phyloP scores from a whole-genome alignment of 2,797 vertebrate genomes.

The Pantherophis vulpinus region DNA sequence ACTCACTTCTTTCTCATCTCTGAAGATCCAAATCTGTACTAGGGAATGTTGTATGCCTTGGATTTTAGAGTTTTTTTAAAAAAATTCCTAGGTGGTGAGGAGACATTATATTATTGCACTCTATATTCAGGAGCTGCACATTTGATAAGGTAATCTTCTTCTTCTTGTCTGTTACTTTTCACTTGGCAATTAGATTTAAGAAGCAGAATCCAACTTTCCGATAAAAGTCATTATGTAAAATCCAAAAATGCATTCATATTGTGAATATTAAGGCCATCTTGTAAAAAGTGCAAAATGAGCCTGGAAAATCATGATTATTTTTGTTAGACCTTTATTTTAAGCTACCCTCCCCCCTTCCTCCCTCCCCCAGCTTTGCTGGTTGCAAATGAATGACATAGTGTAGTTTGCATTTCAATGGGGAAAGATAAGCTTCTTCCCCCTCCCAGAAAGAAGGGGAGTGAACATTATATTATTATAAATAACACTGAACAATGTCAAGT shows the following conservation, averaged over 20 bases:
- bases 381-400: constrained; percentile 61
- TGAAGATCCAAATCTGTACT: constrained; percentile 68
- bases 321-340: constrained; percentile 72
- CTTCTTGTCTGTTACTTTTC: constrained; percentile 72
- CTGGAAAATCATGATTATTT: constrained; percentile 71
- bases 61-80: constrained; percentile 58
- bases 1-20: constrained; percentile 56
- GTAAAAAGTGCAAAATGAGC: constrained; percentile 72
- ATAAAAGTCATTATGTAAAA: constrained; percentile 80
- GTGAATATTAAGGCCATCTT: constrained; percentile 76
- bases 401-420: constrained; percentile 75
- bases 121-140: constrained; percentile 76
- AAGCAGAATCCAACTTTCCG: constrained; percentile 74
- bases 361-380: constrained; percentile 36
- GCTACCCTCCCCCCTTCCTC: constrained; percentile 28
- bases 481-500: constrained; percentile 73
- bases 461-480: constrained; percentile 75
- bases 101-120: constrained; percentile 72
- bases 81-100: constrained; percentile 62
- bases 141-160: constrained; percentile 78
- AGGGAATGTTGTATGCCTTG: constrained; percentile 66
- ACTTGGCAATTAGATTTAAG: constrained; percentile 79
- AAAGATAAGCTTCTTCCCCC: constrained; percentile 72
- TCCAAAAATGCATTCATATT: constrained; percentile 76
- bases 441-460: constrained; percentile 46